A percentile compares a stretch with the other conserved stretches of the same genome.
Conservation (phyloP, 2,888 invertebrate species). For the Stenchaetothrips biformis region DNA sequence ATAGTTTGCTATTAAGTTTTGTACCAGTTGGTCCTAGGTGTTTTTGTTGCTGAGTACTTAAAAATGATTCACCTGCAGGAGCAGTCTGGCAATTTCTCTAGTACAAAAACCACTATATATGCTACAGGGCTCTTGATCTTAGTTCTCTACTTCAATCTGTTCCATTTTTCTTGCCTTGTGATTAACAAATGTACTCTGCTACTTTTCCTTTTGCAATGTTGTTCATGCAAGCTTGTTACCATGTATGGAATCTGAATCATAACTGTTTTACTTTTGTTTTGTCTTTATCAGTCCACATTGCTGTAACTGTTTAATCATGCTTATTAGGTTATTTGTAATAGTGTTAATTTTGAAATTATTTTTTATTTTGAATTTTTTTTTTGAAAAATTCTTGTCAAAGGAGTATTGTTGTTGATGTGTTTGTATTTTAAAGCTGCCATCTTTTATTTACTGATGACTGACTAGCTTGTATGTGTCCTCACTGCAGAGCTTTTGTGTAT, state of each 20-base stretch:
- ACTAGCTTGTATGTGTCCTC: background rate
- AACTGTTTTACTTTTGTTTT: background rate
- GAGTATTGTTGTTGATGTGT: background rate
- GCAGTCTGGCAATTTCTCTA: too few species aligned
- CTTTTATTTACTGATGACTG: background rate
- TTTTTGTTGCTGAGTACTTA: too few species aligned
- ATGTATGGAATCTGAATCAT: background rate
- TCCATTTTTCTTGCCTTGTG: background rate
- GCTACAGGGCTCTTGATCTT: too few species aligned
- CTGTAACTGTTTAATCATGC: background rate
- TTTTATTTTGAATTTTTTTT: background rate
- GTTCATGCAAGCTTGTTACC: constrained; percentile 1
- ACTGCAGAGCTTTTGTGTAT: background rate
- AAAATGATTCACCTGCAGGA: too few species aligned
- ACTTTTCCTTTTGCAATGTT: background rate
- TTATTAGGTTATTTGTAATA: background rate
- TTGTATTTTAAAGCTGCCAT: background rate
- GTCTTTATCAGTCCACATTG: background rate
- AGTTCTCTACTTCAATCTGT: background rate
- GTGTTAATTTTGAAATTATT: background rate
- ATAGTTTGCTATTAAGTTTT: too few species aligned
- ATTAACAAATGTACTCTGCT: background rate
- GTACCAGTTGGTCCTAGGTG: too few species aligned
- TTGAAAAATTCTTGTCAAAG: background rate
- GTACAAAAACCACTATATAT: too few species aligned